phyloP scores from a whole-genome alignment of 2,797 vertebrate genomes.

The Enteromius thamalakanensis region DNA sequence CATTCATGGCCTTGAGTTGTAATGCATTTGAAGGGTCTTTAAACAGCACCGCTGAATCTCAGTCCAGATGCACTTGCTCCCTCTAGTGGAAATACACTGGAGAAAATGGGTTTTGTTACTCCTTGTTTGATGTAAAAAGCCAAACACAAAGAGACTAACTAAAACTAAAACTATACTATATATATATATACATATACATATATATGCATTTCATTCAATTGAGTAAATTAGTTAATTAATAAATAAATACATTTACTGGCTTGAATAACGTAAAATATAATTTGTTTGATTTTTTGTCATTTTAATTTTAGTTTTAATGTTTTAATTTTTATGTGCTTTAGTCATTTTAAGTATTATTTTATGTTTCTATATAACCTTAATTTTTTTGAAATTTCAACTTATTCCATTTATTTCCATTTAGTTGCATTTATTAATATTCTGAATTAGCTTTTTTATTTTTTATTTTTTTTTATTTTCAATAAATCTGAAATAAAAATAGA shows the following conservation, averaged over 20 bases:
- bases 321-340: neutral
- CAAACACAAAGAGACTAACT: neutral
- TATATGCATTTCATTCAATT: no score
- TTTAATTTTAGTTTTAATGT: no score
- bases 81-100: slow-evolving; percentile 49
- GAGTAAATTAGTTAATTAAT: no score
- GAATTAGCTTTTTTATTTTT: neutral
- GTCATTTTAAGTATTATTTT: neutral
- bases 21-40: neutral
- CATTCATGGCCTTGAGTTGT: neutral
- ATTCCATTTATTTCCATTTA: neutral
- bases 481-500: neutral
- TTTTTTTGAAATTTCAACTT: neutral
- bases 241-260: neutral
- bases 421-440: neutral
- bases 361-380: neutral
- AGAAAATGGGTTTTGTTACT: slow-evolving; percentile 4
- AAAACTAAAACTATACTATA: neutral
- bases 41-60: neutral
- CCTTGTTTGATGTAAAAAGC: neutral
- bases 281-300: neutral
- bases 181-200: no score
- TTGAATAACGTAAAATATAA: neutral
- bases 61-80: slow-evolving; percentile 34
- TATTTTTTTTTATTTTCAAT: neutral